A percentile compares a stretch with the other conserved stretches of the same genome.
Evolutionary conservation across 1,140 invertebrate species (phyloP).

Genomic region (Linepithema humile): DNA sequence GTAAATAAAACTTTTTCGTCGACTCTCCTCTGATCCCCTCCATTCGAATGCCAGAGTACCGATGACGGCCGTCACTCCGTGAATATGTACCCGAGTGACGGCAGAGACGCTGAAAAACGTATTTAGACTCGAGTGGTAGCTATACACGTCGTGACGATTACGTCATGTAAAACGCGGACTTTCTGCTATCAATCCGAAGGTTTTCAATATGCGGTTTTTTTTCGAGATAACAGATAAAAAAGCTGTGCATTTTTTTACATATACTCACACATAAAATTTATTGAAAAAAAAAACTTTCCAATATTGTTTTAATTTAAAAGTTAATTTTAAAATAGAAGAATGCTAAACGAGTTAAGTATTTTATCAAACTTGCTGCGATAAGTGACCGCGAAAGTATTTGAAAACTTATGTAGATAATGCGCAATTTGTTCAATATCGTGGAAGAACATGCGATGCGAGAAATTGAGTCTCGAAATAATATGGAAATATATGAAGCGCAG

Average conservation of each 20-base stretch:
- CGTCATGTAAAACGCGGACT: constrained; percentile 28
- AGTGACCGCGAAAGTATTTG: background rate
- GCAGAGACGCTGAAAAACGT: constrained; percentile 47
- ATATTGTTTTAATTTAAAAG: background rate
- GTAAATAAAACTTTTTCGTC: constrained; percentile 70
- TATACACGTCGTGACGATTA: constrained; percentile 47
- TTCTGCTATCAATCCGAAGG: constrained; percentile 4
- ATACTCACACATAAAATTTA: background rate
- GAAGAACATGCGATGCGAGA: too few relatives aligned
- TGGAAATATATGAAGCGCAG: background rate
- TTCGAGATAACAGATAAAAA: background rate
- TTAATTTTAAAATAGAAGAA: background rate
- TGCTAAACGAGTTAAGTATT: too few relatives aligned
- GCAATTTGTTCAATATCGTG: background rate
- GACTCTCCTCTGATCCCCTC: constrained; percentile 26
- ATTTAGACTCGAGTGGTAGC: constrained; percentile 48
- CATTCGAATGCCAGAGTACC: constrained; percentile 59
- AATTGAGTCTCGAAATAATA: background rate
- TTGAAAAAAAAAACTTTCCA: background rate
- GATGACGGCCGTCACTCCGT: constrained; percentile 58
- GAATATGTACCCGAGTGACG: constrained; percentile 45
- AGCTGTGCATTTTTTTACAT: background rate
- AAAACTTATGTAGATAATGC: background rate
- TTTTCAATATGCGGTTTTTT: background rate
- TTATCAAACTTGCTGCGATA: background rate